phyloP scores from a whole-genome alignment of 2,113 vertebrate species.

The Bagarius yarrelli region DNA sequence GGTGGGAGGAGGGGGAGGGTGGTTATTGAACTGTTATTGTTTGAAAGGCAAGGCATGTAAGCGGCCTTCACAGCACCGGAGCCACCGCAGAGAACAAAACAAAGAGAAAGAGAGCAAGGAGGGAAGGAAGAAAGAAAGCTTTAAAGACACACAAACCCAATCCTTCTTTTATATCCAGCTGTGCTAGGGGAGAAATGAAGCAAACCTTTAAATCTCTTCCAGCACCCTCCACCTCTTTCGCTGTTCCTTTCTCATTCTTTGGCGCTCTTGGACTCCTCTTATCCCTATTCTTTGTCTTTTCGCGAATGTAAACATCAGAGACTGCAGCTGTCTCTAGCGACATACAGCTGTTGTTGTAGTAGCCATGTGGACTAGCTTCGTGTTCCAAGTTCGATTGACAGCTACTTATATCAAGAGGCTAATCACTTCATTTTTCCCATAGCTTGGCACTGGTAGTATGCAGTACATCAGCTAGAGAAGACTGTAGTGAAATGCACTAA shows the following conservation, averaged over 20 bases:
- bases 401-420: not conserved
- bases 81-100: slow-evolving; percentile 50
- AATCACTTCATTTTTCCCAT: slow-evolving; percentile 28
- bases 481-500: slow-evolving; percentile 55
- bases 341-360: slow-evolving; percentile 61
- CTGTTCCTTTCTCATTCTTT: slow-evolving; percentile 61
- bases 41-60: slow-evolving; percentile 56
- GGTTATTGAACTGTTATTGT: slow-evolving; percentile 54
- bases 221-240: slow-evolving; percentile 42
- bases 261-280: slow-evolving; percentile 61
- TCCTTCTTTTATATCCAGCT: slow-evolving; percentile 49
- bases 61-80: slow-evolving; percentile 52
- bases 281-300: slow-evolving; percentile 65
- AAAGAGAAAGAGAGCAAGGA: slow-evolving; percentile 32
- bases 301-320: slow-evolving; percentile 74
- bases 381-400: not conserved
- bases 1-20: slow-evolving; percentile 37
- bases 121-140: slow-evolving; percentile 41
- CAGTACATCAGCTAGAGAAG: slow-evolving; percentile 33
- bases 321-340: slow-evolving; percentile 46
- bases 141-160: slow-evolving; percentile 52
- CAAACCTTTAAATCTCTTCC: slow-evolving; percentile 64
- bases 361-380: slow-evolving; percentile 46
- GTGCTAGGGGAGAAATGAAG: slow-evolving; percentile 65
- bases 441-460: not conserved